Evolutionary conservation across 2,113 vertebrate species (phyloP).

Genomic region (Orycteropus afer): DNA sequence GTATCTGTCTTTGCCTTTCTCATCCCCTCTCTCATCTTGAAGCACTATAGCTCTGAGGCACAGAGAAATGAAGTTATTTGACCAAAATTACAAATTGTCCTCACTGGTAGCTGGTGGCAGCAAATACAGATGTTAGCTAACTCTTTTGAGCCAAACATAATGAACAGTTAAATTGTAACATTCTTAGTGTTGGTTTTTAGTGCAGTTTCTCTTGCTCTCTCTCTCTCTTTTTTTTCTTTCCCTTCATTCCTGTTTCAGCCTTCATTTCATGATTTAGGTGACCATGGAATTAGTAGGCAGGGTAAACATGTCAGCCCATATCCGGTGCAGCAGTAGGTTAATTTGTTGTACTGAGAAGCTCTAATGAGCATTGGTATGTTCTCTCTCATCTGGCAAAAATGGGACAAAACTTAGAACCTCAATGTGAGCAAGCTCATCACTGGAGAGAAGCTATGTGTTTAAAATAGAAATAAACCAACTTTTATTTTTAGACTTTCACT

Average conservation of each 20-base stretch:
- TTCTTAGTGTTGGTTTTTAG: not conserved
- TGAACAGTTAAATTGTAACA: not conserved
- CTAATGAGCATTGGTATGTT: not conserved
- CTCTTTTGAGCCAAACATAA: not conserved
- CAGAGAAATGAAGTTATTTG: not conserved
- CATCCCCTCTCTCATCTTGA: not conserved
- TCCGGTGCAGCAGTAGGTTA: not conserved
- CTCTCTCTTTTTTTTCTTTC: not conserved
- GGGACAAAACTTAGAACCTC: not conserved
- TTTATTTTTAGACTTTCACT: constrained; percentile 35
- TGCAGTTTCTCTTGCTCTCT: not conserved
- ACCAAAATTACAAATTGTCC: not conserved
- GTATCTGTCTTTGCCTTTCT: not conserved
- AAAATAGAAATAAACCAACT: not conserved
- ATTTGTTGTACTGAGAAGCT: not conserved
- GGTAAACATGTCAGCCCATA: not conserved
- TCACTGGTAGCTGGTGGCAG: not conserved
- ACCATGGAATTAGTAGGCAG: not conserved
- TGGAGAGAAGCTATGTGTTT: not conserved
- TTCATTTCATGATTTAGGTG: not conserved
- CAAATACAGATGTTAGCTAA: not conserved
- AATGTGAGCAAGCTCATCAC: not conserved
- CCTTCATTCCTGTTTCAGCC: not conserved
- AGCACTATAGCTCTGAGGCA: not conserved
- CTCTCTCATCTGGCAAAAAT: not conserved